These are phyloP conservation scores for Microctonus aethiopoides DNA, from an alignment of 2,888 invertebrate species.

Conservation along the genomic window DNA sequence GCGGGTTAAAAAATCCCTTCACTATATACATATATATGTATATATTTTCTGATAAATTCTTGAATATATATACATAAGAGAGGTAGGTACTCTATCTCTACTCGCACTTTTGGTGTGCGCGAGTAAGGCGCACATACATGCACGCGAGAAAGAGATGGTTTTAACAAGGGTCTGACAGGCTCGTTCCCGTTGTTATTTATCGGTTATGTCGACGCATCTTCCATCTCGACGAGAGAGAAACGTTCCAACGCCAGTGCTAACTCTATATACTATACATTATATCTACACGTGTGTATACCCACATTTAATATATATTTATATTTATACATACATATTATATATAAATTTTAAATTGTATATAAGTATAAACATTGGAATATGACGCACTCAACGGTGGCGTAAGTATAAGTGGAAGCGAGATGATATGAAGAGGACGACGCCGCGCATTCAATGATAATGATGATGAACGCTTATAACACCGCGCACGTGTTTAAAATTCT, in stretches of 20 bases:
- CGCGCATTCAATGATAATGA: conserved; percentile 25
- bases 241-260: conserved; percentile 30
- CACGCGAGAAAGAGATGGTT: conserved; percentile 36
- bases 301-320: too few species aligned
- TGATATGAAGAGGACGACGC: conserved; percentile 22
- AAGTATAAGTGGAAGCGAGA: conserved; percentile 11
- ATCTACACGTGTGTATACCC: too few species aligned
- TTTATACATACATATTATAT: too few species aligned
- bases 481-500: conserved; percentile 63
- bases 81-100: not conserved
- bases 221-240: conserved; percentile 58
- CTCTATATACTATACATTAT: conserved; percentile 11
- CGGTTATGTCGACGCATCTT: conserved; percentile 66
- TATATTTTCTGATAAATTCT: conserved; percentile 17
- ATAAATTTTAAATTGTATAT: not conserved
- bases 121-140: conserved; percentile 4
- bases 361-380: conserved; percentile 1
- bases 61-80: not conserved
- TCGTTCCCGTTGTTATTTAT: conserved; percentile 67
- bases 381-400: conserved; percentile 41
- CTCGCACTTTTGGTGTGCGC: conserved; percentile 14
- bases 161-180: conserved; percentile 67
- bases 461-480: conserved; percentile 45
- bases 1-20: conserved; percentile 26
- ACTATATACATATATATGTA: conserved; percentile 5